Base-by-base conservation (phyloP, 2,888 invertebrate species). In the Hipparchia semele region DNA sequence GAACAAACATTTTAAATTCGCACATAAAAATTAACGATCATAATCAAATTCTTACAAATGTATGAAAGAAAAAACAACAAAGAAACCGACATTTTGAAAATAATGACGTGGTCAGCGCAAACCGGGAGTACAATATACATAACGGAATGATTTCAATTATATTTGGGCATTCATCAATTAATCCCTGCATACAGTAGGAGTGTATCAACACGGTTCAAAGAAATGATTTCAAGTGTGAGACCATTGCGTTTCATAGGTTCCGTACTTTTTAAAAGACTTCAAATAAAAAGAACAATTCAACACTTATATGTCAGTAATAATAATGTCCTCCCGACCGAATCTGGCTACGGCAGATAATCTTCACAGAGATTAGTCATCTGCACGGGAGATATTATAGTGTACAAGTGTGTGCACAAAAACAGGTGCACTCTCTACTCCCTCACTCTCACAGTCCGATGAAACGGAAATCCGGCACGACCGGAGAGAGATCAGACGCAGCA, bases 141-240 rank as follows among this genome's bases (percentile, higher is more conserved):
- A 89, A 89, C 89, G 89, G 88, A 74, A 75, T 71, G 77, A 78
- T 78, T 79, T 60, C 59, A 59, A 33, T 85, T 84, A 80, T 84
- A 83, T 86, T 87, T 85, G 84, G 79, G 77, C 84, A 86, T 84
- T 84, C 84, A 86, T 84, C 86, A 86, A 89, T 89, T 87, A 86
- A 86, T 85, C 85, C 80, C 76, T 62, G 76, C 76, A 73, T 51
- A 65, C 64, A 39, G 65, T 68, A 51, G 49, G 10, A 56, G 23
- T 45, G 68, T 23, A 64, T 33, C 23, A 53, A 53, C 23, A 13
- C 33, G 33, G 53, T 39, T 33, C 39, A 67, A 56, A 58, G 9
- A 46, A 10, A 5, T n/a, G 5, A 39, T 66, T 9, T 51, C 5
- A 58, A 67, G 46, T 56, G 67, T 10, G 13, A 67, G 13, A n/a